phyloP scores from a whole-genome alignment of 2,797 vertebrate genomes.

The Valencia hispanica region DNA sequence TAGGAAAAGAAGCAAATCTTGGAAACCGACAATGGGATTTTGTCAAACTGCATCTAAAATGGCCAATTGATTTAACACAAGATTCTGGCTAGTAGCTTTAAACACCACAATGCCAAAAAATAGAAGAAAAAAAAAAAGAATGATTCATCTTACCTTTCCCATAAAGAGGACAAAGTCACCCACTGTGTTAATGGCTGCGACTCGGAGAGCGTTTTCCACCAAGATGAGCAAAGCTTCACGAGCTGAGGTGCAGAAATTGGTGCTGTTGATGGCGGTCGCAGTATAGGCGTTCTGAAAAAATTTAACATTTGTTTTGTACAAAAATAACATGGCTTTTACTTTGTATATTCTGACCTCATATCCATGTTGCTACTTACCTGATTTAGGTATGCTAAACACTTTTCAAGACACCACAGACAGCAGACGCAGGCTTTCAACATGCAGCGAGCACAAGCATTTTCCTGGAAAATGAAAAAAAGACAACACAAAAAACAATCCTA shows the following conservation, averaged over 20 bases:
- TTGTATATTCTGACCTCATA: not conserved
- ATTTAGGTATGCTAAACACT: slow-evolving; percentile 96
- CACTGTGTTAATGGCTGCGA: slow-evolving; percentile 95
- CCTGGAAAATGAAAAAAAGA: slow-evolving; percentile 70
- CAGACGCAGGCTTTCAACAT: slow-evolving; percentile 96
- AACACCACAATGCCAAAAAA: not conserved
- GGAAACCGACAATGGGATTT: not conserved
- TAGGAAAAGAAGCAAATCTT: not conserved
- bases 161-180: slow-evolving; percentile 98
- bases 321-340: not conserved
- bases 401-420: slow-evolving; percentile 98
- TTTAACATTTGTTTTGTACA: not conserved
- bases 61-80: not conserved
- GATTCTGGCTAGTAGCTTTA: not conserved
- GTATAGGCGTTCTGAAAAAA: slow-evolving; percentile 91
- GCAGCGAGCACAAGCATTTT: slow-evolving; percentile 95
- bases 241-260: slow-evolving; percentile 96
- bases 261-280: slow-evolving; percentile 98
- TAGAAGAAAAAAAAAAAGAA: not conserved
- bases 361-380: slow-evolving; percentile 80
- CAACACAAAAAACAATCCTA: not conserved
- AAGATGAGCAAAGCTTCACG: slow-evolving; percentile 94
- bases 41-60: not conserved
- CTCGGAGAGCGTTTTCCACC: slow-evolving; percentile 93
- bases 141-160: slow-evolving; percentile 87